Percentiles rank a stretch among this genome's conserved stretches.
These are phyloP conservation scores for Micropterix aruncella DNA, from an alignment of 2,888 invertebrate genomes.

Conservation along the genomic window DNA sequence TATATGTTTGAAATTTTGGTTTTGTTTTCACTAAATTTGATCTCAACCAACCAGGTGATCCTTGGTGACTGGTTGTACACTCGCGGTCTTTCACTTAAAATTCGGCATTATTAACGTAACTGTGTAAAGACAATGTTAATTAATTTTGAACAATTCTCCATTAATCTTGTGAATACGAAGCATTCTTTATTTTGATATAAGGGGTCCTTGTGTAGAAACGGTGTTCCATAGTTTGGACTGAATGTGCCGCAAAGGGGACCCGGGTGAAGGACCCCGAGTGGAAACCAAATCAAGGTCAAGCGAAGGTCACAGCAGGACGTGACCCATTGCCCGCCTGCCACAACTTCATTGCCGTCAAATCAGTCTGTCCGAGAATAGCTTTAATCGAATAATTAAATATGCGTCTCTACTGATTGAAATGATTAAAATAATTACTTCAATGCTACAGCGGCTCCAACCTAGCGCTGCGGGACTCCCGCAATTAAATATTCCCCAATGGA, in stretches of 20 bases:
- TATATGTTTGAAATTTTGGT: neutral
- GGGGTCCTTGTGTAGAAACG: neutral
- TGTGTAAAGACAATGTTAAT: neutral
- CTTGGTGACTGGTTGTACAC: neutral
- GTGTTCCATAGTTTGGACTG: neutral
- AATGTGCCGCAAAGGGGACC: conserved; percentile 15
- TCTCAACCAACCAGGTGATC: neutral
- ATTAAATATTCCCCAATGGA: too few relatives aligned
- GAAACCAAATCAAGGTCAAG: conserved; percentile 64
- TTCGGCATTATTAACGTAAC: neutral
- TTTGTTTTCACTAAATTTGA: neutral
- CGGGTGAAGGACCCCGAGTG: conserved; percentile 55
- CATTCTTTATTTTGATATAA: neutral
- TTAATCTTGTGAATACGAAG: neutral
- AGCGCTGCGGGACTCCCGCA: too few relatives aligned
- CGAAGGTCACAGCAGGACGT: conserved; percentile 54
- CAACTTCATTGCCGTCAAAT: conserved; percentile 7
- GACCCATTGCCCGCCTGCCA: conserved; percentile 38
- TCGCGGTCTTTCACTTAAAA: neutral
- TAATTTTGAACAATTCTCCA: neutral
- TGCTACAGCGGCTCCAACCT: too few relatives aligned
- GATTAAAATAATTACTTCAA: too few relatives aligned
- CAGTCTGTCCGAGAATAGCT: too few relatives aligned
- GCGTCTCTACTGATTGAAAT: too few relatives aligned
- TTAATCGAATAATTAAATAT: too few relatives aligned